A percentile compares a stretch with the other conserved stretches of the same genome.
These are phyloP conservation scores for Meteorus sp. DNA, from an alignment of 1,140 invertebrate species.

Conservation along the genomic window DNA sequence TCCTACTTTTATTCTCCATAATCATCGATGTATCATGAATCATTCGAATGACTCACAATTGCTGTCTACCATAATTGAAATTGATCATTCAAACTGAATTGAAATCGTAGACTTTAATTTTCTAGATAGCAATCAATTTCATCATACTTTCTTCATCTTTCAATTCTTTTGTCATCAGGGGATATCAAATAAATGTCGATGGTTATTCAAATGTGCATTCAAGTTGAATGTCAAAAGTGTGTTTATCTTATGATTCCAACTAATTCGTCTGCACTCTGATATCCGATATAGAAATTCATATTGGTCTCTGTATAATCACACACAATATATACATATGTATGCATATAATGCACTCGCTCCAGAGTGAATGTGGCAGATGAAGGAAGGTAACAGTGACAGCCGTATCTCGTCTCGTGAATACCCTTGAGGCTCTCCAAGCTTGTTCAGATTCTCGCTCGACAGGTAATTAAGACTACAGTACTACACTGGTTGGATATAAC, in stretches of 20 bases:
- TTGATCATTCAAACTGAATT: too few relatives aligned
- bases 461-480: slow-evolving; percentile 23
- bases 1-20: too few relatives aligned
- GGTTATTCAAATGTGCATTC: too few relatives aligned
- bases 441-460: slow-evolving; percentile 10
- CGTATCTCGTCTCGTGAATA: slow-evolving; percentile 14
- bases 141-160: too few relatives aligned
- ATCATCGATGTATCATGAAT: too few relatives aligned
- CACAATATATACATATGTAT: slow-evolving; percentile 1
- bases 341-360: neutral
- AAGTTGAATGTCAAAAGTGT: neutral
- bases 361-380: slow-evolving; percentile 21
- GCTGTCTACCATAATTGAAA: too few relatives aligned
- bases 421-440: slow-evolving; percentile 6
- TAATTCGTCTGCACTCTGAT: slow-evolving; percentile 14
- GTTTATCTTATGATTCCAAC: neutral
- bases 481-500: slow-evolving; percentile 3
- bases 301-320: neutral
- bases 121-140: too few relatives aligned
- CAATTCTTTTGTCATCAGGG: too few relatives aligned
- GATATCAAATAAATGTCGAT: too few relatives aligned
- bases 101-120: too few relatives aligned
- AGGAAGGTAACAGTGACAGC: slow-evolving; percentile 17
- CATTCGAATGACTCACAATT: too few relatives aligned
- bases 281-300: too few relatives aligned